phyloP scores from a whole-genome alignment of 2,888 invertebrate genomes.

The Drosophila differens region DNA sequence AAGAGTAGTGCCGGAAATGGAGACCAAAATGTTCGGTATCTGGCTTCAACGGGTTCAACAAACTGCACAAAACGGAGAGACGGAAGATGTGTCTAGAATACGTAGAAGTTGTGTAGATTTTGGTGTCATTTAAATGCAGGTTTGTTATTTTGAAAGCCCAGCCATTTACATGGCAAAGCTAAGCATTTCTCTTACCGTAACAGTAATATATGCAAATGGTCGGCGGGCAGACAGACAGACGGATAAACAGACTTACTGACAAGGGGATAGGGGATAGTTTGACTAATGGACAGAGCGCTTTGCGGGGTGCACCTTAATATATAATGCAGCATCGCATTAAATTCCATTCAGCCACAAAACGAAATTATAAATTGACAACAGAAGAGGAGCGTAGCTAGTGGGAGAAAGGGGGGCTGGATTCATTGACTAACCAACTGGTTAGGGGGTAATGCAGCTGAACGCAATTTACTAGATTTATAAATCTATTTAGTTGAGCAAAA shows the following conservation, averaged over 20 bases:
- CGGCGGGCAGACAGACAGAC: slow-evolving; percentile 13
- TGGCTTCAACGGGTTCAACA: slow-evolving; percentile 44
- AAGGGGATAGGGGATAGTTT: slow-evolving; percentile 2
- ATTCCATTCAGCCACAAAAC: slow-evolving; percentile 40
- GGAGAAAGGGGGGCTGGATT: background rate
- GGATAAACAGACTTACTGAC: slow-evolving; percentile 3
- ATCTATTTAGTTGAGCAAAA: slow-evolving; percentile 51
- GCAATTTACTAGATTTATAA: slow-evolving; percentile 61
- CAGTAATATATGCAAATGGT: slow-evolving; percentile 66
- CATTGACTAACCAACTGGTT: background rate
- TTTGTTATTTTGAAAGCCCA: slow-evolving; percentile 53
- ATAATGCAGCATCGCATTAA: slow-evolving; percentile 43
- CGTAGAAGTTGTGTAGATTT: slow-evolving; percentile 13
- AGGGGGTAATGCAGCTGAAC: slow-evolving; percentile 36
- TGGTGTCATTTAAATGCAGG: slow-evolving; percentile 54
- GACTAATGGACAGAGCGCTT: background rate
- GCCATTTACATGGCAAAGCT: slow-evolving; percentile 62
- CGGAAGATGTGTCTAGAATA: background rate
- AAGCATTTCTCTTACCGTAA: slow-evolving; percentile 40
- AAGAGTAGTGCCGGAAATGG: slow-evolving; percentile 49
- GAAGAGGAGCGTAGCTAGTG: background rate
- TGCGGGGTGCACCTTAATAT: slow-evolving; percentile 36
- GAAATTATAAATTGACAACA: slow-evolving; percentile 46
- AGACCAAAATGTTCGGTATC: slow-evolving; percentile 28
- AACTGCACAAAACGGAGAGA: slow-evolving; percentile 20